Evolutionary conservation across 2,797 vertebrate genomes (phyloP), one percentile per base, ranked within the genome.

Genomic region (Ptychadena robeensis): DNA sequence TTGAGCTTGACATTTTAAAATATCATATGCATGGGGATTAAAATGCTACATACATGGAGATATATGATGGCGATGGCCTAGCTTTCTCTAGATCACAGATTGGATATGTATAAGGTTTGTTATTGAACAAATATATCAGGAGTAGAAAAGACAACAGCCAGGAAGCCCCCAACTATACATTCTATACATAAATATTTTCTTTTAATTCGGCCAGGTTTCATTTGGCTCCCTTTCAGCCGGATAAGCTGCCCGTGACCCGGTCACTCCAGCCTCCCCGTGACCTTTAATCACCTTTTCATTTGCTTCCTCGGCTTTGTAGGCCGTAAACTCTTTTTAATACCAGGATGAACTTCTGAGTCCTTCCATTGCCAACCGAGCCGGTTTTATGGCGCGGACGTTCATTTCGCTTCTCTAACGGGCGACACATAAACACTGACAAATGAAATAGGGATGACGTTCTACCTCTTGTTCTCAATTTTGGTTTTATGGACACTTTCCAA

Each of bases 241-340:
- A 91, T 93, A 92, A 91, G 90, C 94, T 94, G 88, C 81, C 88
- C 89, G 87, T 90, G 91, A 89, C 88, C 86, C 88, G 88, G 91
- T 92, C 91, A 86, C 88, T 92, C 87, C 89, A 89, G 89, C 88
- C 89, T 92, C 88, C 67, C 79, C 53, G 31, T 87, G 90, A 91
- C 88, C 90, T 90, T 86, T 88, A 83, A 88, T 11, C 59, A 88
- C 88, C 15, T 57, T 57, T 70, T 91, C 86, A 86, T 86, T 89
- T 81, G 87, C 87, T 88, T 80, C 66, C 73, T 82, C 86, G 86
- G 87, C 87, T 88, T 85, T 88, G 71, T 82, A 85, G 88, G 86
- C 88, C 72, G 81, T 89, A 85, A 86, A 89, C 84, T 76, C 89
- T 89, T 83, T 3, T 74, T 89, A 14, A 79, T 89, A 81, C 63